Conservation (phyloP, 2,797 vertebrate species). For the Podarcis siculus region DNA sequence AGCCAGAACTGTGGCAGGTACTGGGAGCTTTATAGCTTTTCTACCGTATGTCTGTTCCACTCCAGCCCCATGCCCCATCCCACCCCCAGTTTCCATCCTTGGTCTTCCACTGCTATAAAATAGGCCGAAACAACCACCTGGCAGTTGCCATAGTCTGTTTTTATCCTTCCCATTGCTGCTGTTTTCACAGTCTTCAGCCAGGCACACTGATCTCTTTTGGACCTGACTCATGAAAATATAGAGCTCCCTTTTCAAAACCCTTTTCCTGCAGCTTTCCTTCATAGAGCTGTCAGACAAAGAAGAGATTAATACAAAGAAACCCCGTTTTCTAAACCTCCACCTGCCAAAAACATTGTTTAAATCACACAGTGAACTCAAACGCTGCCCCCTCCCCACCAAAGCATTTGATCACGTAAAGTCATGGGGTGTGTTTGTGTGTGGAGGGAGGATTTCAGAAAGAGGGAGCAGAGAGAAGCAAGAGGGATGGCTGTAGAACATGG, state of each 20-base stretch:
- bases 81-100: background rate
- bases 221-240: background rate
- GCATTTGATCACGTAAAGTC: background rate
- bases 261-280: background rate
- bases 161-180: background rate
- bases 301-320: slow-evolving; percentile 5
- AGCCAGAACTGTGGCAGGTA: background rate
- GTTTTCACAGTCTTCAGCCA: background rate
- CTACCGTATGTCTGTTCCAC: background rate
- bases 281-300: background rate
- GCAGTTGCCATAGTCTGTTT: background rate
- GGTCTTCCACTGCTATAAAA: background rate
- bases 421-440: background rate
- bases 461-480: background rate
- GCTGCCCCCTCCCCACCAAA: background rate
- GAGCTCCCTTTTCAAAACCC: slow-evolving; percentile 7
- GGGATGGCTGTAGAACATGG: background rate
- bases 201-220: background rate
- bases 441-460: background rate
- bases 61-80: too few relatives aligned
- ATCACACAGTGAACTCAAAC: background rate
- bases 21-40: background rate
- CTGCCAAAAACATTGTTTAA: slow-evolving; percentile 18
- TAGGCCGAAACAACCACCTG: background rate
- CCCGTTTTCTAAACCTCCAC: background rate